Evolutionary conservation across 2,888 invertebrate genomes (phyloP).

Genomic region (Cataglyphis albicans): DNA sequence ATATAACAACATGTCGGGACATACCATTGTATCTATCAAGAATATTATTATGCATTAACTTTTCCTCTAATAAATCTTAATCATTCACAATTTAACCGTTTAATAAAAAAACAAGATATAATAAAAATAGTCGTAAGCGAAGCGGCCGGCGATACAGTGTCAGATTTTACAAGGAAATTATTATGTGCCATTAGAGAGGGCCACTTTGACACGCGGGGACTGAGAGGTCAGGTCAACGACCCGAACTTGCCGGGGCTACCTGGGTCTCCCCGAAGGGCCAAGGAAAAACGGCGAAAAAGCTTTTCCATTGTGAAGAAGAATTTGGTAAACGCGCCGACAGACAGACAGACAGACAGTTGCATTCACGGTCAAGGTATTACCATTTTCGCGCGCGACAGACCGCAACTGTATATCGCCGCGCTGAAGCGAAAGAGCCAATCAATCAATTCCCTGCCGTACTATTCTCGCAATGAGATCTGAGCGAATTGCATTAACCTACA

Average conservation of each 20-base stretch:
- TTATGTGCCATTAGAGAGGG: slow-evolving; percentile 33
- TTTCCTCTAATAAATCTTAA: slow-evolving; percentile 8
- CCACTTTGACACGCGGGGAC: slow-evolving; percentile 20
- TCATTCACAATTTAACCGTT: background rate
- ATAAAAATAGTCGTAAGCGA: background rate
- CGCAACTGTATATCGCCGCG: slow-evolving; percentile 64
- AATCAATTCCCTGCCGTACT: slow-evolving; percentile 84
- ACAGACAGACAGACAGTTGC: background rate
- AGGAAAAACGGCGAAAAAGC: slow-evolving; percentile 25
- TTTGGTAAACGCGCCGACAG: background rate
- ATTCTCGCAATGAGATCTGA: slow-evolving; percentile 85
- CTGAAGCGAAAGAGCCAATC: slow-evolving; percentile 83
- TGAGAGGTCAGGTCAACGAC: slow-evolving; percentile 28
- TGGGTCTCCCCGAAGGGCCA: background rate
- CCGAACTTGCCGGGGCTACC: background rate
- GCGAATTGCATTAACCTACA: slow-evolving; percentile 86
- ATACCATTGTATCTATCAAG: background rate
- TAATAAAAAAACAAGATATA: background rate
- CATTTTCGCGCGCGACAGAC: slow-evolving; percentile 70
- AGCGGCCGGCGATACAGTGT: background rate
- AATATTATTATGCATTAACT: background rate
- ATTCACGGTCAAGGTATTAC: slow-evolving; percentile 70
- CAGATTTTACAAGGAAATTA: slow-evolving; percentile 15
- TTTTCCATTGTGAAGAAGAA: slow-evolving; percentile 23
- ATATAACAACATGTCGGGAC: background rate